phyloP scores from a whole-genome alignment of 1,140 invertebrate genomes.

The Orchesella cincta region DNA sequence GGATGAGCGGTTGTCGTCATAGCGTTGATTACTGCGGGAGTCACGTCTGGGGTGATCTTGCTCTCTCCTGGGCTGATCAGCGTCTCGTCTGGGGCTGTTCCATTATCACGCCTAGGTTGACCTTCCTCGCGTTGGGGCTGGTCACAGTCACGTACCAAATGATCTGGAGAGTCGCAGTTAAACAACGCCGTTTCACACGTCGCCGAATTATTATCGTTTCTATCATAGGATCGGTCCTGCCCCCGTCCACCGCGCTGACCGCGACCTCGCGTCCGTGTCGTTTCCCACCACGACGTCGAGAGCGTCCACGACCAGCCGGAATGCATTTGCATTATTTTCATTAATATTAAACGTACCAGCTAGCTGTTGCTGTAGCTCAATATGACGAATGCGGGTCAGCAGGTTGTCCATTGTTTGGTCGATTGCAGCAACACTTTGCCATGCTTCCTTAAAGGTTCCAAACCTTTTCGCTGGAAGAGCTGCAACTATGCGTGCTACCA shows the following conservation, averaged over 20 bases:
- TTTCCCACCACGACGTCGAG: neutral
- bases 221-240: neutral
- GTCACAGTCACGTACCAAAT: neutral
- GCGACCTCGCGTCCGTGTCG: neutral
- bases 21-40: neutral
- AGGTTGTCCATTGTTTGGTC: slow-evolving; percentile 6
- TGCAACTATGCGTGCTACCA: neutral
- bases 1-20: neutral
- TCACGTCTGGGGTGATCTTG: neutral
- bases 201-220: neutral
- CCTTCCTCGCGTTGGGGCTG: neutral
- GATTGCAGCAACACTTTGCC: neutral
- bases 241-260: neutral
- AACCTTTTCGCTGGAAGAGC: slow-evolving; percentile 6
- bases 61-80: neutral
- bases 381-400: neutral
- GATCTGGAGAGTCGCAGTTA: neutral
- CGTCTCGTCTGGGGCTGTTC: neutral
- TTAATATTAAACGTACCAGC: neutral
- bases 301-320: neutral
- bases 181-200: neutral
- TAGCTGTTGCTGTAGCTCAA: neutral
- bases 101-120: neutral
- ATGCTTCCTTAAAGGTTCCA: slow-evolving; percentile 8
- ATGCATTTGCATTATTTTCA: neutral